Conservation (phyloP, 2,113 vertebrate genomes). For the Copsychus sechellarum region DNA sequence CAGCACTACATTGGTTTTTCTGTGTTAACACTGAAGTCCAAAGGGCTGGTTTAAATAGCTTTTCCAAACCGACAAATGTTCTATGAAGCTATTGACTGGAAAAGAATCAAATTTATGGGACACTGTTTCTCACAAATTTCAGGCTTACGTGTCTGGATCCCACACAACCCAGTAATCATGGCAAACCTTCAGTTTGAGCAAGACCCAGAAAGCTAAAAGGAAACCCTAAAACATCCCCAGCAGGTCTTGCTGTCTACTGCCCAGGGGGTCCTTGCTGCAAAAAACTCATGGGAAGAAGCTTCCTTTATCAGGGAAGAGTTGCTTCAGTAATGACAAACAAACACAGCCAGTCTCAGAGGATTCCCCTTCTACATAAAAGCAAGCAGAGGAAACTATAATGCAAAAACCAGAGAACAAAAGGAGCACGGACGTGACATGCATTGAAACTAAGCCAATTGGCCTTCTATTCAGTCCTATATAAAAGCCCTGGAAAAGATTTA, state of each 20-base stretch:
- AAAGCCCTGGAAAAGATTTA: not conserved
- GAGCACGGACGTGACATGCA: not conserved
- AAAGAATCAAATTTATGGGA: not conserved
- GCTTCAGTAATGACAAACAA: not conserved
- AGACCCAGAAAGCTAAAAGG: not conserved
- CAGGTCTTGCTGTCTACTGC: not conserved
- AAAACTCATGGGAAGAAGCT: not conserved
- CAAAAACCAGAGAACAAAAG: not conserved
- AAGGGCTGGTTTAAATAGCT: not conserved
- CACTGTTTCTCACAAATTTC: not conserved
- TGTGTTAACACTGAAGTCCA: not conserved
- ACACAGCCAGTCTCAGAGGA: not conserved
- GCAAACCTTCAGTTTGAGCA: not conserved
- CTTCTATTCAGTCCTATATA: not conserved
- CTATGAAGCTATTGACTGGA: not conserved
- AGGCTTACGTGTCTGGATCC: not conserved
- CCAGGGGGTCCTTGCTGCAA: not conserved
- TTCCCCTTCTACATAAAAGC: not conserved
- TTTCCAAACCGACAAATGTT: not conserved
- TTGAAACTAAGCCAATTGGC: not conserved
- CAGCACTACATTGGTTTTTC: not conserved
- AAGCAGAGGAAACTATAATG: not conserved
- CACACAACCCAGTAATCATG: rapidly evolving
- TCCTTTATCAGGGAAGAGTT: not conserved
- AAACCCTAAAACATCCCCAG: not conserved